A percentile compares a stretch with the other conserved stretches of the same genome.
Evolutionary conservation across 92 coral and sea anemone genomes (phyloP).

Genomic region (Porites evermanni): DNA sequence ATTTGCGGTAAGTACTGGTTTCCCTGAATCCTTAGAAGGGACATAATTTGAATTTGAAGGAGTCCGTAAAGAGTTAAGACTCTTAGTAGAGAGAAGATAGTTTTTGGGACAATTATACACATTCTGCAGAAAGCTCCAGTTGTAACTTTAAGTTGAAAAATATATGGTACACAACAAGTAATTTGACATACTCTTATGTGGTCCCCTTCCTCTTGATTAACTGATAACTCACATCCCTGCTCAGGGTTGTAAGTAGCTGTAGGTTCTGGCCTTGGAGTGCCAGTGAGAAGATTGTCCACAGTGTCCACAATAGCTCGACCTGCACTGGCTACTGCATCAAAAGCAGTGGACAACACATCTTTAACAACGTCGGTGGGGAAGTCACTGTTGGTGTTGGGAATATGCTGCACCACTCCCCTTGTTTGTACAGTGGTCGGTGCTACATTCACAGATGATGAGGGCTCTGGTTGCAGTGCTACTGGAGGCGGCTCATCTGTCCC

Average conservation of each 20-base stretch:
- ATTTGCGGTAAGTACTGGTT: too few species aligned
- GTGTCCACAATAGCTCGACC: conserved; percentile 77
- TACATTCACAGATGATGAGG: conserved; percentile 18
- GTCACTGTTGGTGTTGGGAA: conserved; percentile 43
- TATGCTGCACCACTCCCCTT: conserved; percentile 6
- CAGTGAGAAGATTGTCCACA: conserved; percentile 71
- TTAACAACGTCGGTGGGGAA: conserved; percentile 78
- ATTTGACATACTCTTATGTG: background rate
- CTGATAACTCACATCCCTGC: conserved; percentile 59
- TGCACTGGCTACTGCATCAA: conserved; percentile 74
- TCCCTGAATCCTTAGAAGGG: too few species aligned
- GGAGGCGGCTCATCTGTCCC: conserved; percentile 32
- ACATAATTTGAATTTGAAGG: too few species aligned
- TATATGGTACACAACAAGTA: background rate
- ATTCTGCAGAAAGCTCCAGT: too few species aligned
- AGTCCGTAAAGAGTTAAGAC: too few species aligned
- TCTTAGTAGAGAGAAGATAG: too few species aligned
- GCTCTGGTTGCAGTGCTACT: conserved; percentile 57
- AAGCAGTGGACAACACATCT: conserved; percentile 84
- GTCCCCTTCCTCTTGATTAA: background rate
- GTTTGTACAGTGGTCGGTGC: conserved; percentile 24
- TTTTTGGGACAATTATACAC: too few species aligned
- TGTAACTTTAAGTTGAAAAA: too few species aligned
- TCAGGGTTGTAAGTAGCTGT: conserved; percentile 61
- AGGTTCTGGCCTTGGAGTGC: conserved; percentile 33